Conservation (phyloP, 2,113 vertebrate species). For the Semicossyphus pulcher region DNA sequence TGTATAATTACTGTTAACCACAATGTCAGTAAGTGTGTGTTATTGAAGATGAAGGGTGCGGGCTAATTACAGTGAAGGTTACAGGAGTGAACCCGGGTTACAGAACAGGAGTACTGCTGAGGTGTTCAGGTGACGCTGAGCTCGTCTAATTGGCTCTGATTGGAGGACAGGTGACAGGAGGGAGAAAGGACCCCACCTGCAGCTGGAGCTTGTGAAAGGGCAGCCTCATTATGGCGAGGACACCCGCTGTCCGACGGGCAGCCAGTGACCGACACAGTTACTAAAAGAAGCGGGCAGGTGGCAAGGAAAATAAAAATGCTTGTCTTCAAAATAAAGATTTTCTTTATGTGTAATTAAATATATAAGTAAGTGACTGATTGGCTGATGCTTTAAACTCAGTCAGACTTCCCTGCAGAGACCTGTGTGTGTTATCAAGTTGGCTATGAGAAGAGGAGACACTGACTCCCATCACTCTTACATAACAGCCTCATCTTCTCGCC, state of each 20-base stretch:
- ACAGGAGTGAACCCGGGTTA: background rate
- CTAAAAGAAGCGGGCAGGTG: too few species aligned
- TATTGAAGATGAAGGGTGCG: background rate
- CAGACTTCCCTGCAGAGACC: too few species aligned
- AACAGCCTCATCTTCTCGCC: background rate
- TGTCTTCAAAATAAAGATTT: background rate
- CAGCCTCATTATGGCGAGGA: constrained; percentile 35
- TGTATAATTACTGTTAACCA: constrained; percentile 28
- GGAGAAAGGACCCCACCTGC: background rate
- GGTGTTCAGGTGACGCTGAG: background rate
- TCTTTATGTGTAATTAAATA: too few species aligned
- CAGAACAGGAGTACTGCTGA: background rate
- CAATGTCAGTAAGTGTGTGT: constrained; percentile 8
- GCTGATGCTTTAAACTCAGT: background rate
- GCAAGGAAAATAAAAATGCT: too few species aligned
- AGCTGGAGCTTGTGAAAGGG: constrained; percentile 40
- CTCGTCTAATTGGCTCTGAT: constrained; percentile 39
- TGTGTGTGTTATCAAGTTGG: constrained; percentile 1
- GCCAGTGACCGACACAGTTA: background rate
- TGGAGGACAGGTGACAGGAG: background rate
- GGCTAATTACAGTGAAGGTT: constrained; percentile 25
- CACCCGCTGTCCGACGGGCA: constrained; percentile 10
- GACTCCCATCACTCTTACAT: constrained; percentile 4
- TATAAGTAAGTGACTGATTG: too few species aligned
- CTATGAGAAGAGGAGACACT: background rate